Conservation (phyloP, 1,140 invertebrate species). For the Rhizoglyphus robini region DNA sequence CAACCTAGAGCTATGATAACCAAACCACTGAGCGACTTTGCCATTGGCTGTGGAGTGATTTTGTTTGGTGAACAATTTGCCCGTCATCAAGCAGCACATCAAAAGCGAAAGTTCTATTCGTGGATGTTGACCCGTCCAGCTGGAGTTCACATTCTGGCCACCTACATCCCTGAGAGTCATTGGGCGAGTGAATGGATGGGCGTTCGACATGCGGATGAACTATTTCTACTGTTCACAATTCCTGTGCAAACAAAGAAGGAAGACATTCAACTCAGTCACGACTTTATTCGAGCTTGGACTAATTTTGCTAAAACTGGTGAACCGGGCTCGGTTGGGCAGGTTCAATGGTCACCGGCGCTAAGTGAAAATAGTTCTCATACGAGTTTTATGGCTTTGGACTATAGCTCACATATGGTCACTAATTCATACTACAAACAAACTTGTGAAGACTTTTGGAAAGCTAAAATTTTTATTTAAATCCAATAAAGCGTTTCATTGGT, state of each 20-base stretch:
- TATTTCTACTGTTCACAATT: background rate
- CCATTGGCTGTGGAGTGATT: background rate
- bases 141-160: background rate
- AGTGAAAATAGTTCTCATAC: background rate
- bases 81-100: too few relatives aligned
- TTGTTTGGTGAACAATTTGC: slow-evolving; percentile 12
- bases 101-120: background rate
- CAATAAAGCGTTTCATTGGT: too few relatives aligned
- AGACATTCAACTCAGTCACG: background rate
- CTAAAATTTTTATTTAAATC: too few relatives aligned
- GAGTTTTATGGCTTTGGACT: background rate
- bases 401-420: background rate
- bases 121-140: background rate
- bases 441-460: background rate
- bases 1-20: background rate
- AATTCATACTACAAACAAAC: background rate
- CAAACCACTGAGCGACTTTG: background rate
- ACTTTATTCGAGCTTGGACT: background rate
- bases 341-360: background rate
- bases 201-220: slow-evolving; percentile 1
- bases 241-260: background rate
- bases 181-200: background rate
- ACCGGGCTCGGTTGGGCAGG: background rate
- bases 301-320: background rate
- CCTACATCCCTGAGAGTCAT: too few relatives aligned